Evolutionary conservation across 2,797 vertebrate genomes (phyloP).

Genomic region (Australoheros facetus): DNA sequence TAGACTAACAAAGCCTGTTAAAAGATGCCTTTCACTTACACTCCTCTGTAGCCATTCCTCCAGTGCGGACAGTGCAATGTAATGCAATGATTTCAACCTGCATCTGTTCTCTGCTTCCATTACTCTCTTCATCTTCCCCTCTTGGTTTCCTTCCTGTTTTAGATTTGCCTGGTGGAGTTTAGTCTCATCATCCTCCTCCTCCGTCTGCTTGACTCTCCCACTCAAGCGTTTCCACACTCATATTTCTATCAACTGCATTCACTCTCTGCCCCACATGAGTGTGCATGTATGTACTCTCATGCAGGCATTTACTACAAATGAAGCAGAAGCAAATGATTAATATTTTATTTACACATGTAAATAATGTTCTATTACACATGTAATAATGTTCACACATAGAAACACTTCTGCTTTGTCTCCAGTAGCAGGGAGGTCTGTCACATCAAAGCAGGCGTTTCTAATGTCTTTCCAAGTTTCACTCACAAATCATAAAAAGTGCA

Average conservation of each 20-base stretch:
- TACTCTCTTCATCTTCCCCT: conserved; percentile 43
- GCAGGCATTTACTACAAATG: not conserved
- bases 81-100: conserved; percentile 54
- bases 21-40: conserved; percentile 40
- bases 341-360: not conserved
- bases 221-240: conserved; percentile 25
- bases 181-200: conserved; percentile 13
- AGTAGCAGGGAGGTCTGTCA: not conserved
- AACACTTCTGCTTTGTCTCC: not conserved
- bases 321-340: not conserved
- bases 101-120: conserved; percentile 53
- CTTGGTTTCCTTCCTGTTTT: conserved; percentile 53
- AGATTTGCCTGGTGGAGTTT: conserved; percentile 22
- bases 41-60: conserved; percentile 18
- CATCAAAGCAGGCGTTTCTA: not conserved
- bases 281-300: not conserved
- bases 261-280: not conserved
- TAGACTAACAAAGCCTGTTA: conserved; percentile 19
- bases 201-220: not conserved
- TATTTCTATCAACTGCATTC: conserved; percentile 15
- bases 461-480: not conserved
- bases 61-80: conserved; percentile 46
- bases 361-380: not conserved
- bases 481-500: not conserved
- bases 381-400: not conserved